phyloP scores from a whole-genome alignment of 2,797 vertebrate genomes.

The Sebastes ruberrimus region DNA sequence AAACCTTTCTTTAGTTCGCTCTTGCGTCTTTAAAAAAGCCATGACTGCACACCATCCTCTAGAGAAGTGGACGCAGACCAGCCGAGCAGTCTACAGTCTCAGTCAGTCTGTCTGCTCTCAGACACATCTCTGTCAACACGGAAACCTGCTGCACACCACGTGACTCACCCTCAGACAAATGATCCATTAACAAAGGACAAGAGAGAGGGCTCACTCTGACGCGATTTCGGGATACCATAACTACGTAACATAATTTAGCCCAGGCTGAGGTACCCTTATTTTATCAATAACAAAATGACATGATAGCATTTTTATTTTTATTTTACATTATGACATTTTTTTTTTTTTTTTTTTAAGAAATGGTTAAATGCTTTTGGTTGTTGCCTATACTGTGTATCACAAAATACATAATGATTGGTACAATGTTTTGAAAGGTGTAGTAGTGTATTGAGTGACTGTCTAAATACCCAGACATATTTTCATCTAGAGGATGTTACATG shows the following conservation, averaged over 20 bases:
- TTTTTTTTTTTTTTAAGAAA: neutral
- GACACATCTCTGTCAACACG: conserved; percentile 67
- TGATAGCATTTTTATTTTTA: fast-evolving
- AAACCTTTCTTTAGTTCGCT: conserved; percentile 81
- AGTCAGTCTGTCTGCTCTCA: neutral
- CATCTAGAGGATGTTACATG: neutral
- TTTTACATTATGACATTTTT: neutral
- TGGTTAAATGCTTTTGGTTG: neutral
- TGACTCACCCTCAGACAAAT: conserved; percentile 40
- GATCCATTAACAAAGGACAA: neutral
- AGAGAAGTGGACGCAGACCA: neutral
- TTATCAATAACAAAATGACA: neutral
- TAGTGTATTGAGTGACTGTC: neutral
- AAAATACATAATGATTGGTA: neutral
- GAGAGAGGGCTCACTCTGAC: conserved; percentile 24
- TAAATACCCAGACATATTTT: neutral
- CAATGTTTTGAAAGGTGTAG: neutral
- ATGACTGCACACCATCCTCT: conserved; percentile 68
- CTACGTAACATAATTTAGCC: neutral
- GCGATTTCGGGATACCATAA: fast-evolving
- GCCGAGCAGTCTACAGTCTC: neutral
- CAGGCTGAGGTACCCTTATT: neutral
- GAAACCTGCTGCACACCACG: conserved; percentile 65
- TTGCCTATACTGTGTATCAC: neutral
- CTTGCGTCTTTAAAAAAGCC: conserved; percentile 80